These are phyloP conservation scores for Pipistrellus pygmaeus DNA, from an alignment of 2,797 vertebrate genomes.

Conservation along the genomic window DNA sequence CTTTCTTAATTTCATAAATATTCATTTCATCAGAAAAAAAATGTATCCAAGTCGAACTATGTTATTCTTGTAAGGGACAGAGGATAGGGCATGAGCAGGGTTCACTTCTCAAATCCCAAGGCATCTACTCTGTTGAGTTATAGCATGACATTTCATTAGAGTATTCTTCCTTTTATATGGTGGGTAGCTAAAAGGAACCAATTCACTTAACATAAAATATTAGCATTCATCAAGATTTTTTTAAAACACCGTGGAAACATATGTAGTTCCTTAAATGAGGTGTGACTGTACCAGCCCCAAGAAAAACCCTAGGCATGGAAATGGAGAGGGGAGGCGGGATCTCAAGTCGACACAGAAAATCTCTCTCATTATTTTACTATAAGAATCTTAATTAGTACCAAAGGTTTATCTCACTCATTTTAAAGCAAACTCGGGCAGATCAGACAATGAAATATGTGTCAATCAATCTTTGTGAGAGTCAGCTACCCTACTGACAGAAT, in stretches of 20 bases:
- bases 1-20: conserved; percentile 35
- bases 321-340: neutral
- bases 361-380: conserved; percentile 86
- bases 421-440: conserved; percentile 84
- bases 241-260: conserved; percentile 85
- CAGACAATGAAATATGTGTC: conserved; percentile 84
- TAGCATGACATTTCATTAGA: neutral
- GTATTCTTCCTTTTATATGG: neutral
- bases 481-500: conserved; percentile 67
- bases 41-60: conserved; percentile 20
- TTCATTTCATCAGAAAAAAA: conserved; percentile 29
- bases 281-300: conserved; percentile 80
- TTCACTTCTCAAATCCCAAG: neutral
- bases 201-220: conserved; percentile 85
- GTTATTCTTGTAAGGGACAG: conserved; percentile 4
- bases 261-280: conserved; percentile 84
- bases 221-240: conserved; percentile 78
- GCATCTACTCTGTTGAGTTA: neutral
- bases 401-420: conserved; percentile 83
- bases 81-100: neutral
- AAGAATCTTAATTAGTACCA: conserved; percentile 90
- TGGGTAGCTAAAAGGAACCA: conserved; percentile 23
- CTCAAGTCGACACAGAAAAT: conserved; percentile 78
- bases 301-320: conserved; percentile 86
- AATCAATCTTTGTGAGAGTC: conserved; percentile 81